A percentile compares a stretch with the other conserved stretches of the same genome.
Evolutionary conservation across 1,140 invertebrate genomes (phyloP).

Genomic region (Drosophila pachea): DNA sequence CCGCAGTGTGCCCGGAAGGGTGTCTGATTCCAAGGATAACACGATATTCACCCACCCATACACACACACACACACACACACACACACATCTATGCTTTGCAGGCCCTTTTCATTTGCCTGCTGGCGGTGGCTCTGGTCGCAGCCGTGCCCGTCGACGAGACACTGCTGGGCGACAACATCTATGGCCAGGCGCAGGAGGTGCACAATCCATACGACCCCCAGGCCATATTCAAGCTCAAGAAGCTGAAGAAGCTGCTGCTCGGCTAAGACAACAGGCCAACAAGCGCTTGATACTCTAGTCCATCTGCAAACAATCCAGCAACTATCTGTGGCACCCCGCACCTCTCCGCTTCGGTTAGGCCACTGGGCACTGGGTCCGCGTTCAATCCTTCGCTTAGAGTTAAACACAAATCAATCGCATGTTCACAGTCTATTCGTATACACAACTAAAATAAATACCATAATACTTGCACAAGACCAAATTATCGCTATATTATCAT

Average conservation of each 20-base stretch:
- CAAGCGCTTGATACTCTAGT: constrained; percentile 48
- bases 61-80: too few species aligned
- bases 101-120: constrained; percentile 67
- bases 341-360: constrained; percentile 11
- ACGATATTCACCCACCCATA: too few species aligned
- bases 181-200: constrained; percentile 60
- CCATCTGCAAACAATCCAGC: constrained; percentile 17
- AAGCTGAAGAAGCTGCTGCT: constrained; percentile 74
- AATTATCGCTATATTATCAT: background rate
- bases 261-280: constrained; percentile 43
- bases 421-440: constrained; percentile 7
- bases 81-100: constrained; percentile 2
- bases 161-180: constrained; percentile 64
- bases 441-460: constrained; percentile 21
- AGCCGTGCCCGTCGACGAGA: constrained; percentile 68
- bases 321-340: constrained; percentile 18
- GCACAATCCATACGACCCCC: constrained; percentile 63
- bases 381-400: constrained; percentile 7
- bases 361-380: too few species aligned
- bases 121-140: constrained; percentile 56
- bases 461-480: constrained; percentile 7
- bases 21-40: background rate
- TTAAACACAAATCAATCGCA: constrained; percentile 1
- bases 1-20: background rate
- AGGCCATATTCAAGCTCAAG: constrained; percentile 74